phyloP scores from a whole-genome alignment of 2,797 vertebrate genomes.

The Anabas testudineus region DNA sequence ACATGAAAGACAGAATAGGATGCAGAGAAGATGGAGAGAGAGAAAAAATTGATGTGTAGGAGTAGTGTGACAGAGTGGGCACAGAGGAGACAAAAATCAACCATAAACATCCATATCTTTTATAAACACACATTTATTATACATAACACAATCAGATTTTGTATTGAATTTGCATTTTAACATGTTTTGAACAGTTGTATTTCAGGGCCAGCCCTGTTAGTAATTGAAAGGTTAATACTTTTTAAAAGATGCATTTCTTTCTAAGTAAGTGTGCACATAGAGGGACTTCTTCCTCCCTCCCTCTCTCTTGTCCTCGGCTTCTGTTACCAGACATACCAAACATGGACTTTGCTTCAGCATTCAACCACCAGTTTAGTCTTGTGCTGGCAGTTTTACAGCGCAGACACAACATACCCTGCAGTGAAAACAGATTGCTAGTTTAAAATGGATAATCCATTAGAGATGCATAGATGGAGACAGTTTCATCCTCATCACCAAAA shows the following conservation, averaged over 20 bases:
- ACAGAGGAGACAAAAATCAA: constrained; percentile 6
- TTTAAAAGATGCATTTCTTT: background rate
- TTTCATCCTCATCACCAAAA: background rate
- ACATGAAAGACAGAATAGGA: constrained; percentile 44
- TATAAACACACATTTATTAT: background rate
- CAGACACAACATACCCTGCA: constrained; percentile 3
- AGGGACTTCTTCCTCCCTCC: constrained; percentile 39
- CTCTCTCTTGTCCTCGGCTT: background rate
- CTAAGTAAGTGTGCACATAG: constrained; percentile 38
- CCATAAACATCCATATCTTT: background rate
- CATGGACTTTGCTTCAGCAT: constrained; percentile 60
- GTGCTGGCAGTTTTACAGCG: constrained; percentile 24
- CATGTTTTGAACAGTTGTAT: background rate
- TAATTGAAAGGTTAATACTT: constrained; percentile 14
- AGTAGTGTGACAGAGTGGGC: background rate
- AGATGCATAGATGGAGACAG: background rate
- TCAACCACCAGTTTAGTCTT: constrained; percentile 35
- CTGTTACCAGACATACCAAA: constrained; percentile 68
- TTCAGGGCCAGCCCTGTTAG: background rate
- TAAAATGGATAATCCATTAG: constrained; percentile 22
- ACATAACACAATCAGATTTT: background rate
- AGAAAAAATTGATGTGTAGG: constrained; percentile 16
- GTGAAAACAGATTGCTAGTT: constrained; percentile 15
- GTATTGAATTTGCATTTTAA: background rate
- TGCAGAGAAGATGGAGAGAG: constrained; percentile 4